These are phyloP conservation scores for Fragum whitleyi DNA, from an alignment of 2,888 invertebrate genomes.

Conservation along the genomic window DNA sequence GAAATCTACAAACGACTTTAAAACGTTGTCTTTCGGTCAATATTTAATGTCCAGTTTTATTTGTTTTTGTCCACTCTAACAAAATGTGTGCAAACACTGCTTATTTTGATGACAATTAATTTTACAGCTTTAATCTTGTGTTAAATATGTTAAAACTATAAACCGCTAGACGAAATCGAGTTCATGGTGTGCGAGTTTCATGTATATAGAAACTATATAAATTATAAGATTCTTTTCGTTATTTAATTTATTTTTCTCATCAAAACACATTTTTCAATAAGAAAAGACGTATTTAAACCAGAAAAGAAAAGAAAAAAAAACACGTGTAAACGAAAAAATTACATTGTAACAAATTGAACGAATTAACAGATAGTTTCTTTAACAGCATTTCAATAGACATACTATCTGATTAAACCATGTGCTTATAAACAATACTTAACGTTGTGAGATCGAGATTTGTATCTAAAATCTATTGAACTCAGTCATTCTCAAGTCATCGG, in stretches of 20 bases:
- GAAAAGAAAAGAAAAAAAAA: too few relatives aligned
- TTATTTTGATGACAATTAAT: slow-evolving; percentile 23
- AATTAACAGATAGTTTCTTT: too few relatives aligned
- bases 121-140: slow-evolving; percentile 18
- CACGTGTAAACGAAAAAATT: too few relatives aligned
- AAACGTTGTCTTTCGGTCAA: neutral
- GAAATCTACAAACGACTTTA: neutral
- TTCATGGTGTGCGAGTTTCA: too few relatives aligned
- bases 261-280: too few relatives aligned
- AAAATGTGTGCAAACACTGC: slow-evolving; percentile 8
- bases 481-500: slow-evolving; percentile 44
- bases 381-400: neutral
- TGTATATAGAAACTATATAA: too few relatives aligned
- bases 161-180: neutral
- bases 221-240: too few relatives aligned
- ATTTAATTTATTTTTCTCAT: too few relatives aligned
- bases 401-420: neutral
- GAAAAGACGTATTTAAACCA: too few relatives aligned
- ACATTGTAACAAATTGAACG: too few relatives aligned
- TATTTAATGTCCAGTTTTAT: slow-evolving; percentile 22
- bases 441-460: slow-evolving; percentile 32
- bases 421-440: neutral
- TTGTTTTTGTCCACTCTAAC: slow-evolving; percentile 14
- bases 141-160: neutral
- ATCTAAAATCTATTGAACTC: slow-evolving; percentile 32